Evolutionary conservation across 2,888 invertebrate species (phyloP).

Genomic region (Scaptomyza parva): DNA sequence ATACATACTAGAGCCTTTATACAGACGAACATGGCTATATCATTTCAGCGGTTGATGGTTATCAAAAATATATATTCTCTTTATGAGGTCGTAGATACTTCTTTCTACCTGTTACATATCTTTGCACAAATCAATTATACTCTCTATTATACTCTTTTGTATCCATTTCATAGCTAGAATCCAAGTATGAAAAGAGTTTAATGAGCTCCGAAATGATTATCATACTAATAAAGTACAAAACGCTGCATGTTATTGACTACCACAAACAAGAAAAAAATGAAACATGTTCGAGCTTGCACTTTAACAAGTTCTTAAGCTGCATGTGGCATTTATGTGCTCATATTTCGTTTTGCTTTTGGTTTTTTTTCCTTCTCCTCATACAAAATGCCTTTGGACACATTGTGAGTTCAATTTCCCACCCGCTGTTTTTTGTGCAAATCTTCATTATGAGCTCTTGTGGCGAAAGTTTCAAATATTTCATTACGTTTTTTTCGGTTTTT

Average conservation of each 20-base stretch:
- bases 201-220: neutral
- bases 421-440: constrained; percentile 41
- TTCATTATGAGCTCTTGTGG: constrained; percentile 58
- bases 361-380: constrained; percentile 9
- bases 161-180: no score
- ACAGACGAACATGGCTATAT: no score
- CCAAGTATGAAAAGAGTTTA: no score
- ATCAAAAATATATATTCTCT: no score
- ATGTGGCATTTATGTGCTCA: neutral
- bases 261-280: no score
- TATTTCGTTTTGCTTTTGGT: neutral
- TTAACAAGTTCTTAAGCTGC: neutral
- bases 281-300: neutral
- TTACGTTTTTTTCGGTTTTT: no score
- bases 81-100: no score
- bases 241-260: neutral
- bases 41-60: no score
- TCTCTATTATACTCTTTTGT: no score
- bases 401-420: constrained; percentile 44
- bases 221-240: neutral
- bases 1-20: no score
- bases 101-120: no score
- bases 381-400: constrained; percentile 4
- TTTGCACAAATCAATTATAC: no score
- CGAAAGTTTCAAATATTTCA: constrained; percentile 59